phyloP scores from a whole-genome alignment of 2,888 invertebrate species.

The Eristalis arbustorum region DNA sequence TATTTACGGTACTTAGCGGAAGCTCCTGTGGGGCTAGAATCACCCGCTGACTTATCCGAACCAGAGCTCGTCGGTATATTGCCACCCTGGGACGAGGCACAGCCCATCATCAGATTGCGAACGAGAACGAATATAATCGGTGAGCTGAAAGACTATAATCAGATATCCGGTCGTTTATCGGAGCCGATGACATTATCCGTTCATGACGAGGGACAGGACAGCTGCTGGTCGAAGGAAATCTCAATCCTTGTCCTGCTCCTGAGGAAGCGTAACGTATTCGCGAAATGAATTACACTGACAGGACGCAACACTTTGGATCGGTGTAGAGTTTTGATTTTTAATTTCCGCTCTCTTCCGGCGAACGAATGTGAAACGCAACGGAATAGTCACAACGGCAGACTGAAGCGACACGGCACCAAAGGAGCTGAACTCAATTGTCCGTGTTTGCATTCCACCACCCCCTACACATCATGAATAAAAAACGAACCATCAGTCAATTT shows the following conservation, averaged over 20 bases:
- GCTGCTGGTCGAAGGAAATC: constrained; percentile 51
- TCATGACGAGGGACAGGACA: constrained; percentile 61
- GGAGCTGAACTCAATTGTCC: background rate
- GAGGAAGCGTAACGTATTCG: constrained; percentile 55
- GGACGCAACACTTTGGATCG: constrained; percentile 46
- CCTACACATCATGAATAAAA: constrained; percentile 46
- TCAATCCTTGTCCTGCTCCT: constrained; percentile 22
- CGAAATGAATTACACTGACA: constrained; percentile 15
- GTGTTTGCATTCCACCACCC: constrained; percentile 11
- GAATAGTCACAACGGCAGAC: constrained; percentile 35
- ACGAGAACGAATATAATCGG: constrained; percentile 38
- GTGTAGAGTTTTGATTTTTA: constrained; percentile 64
- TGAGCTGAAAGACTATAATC: constrained; percentile 66
- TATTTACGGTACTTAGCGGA: constrained; percentile 66
- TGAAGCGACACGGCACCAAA: constrained; percentile 35
- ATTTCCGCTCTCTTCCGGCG: constrained; percentile 56
- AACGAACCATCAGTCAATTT: constrained; percentile 59
- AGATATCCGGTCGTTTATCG: constrained; percentile 65
- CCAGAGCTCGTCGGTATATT: constrained; percentile 10
- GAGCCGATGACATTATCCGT: constrained; percentile 56
- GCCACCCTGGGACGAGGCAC: constrained; percentile 71
- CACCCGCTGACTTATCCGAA: constrained; percentile 16
- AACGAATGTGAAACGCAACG: constrained; percentile 33
- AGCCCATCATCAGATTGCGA: constrained; percentile 71
- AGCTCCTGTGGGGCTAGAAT: constrained; percentile 11